Base-by-base conservation (phyloP, 1,140 invertebrate genomes). In the Ooceraea biroi region DNA sequence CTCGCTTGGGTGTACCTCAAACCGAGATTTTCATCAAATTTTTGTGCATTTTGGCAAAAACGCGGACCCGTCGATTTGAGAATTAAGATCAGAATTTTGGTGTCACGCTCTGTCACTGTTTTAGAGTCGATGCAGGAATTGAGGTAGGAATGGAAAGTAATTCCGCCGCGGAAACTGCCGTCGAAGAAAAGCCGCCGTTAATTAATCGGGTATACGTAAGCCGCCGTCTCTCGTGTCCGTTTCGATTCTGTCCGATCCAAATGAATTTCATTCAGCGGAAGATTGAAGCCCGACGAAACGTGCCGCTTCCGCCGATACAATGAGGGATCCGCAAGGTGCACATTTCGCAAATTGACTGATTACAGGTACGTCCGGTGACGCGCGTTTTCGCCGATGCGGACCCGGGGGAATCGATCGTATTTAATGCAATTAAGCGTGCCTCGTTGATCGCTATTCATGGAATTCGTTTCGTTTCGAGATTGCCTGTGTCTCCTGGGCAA, bases 271-370 rank as follows among this genome's bases (percentile, higher is more conserved):
- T 44, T 46, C 2, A 52, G 52, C 10, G 19, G 27, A 36, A 30
- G 55, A 87, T 76, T 55, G 57, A 63, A 80, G 50, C 36, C 36
- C 76, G 60, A 57, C n/a, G 44, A 58, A 58, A 68, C 61, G 82
- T 58, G 50, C 69, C 82, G 73, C 57, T 68, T 22, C 25, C 19
- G 27, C 19, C 55, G 66, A 17, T n/a, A 78, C 41, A 48, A 52
- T 19, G 8, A 80, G 27, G 63, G 44, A 85, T 82, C 44, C 44
- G 27, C 41, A 82, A 85, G 61, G 52, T 61, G n/a, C 55, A 2
- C 73, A 57, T 83, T 78, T 25, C 44, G 8, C n/a, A 84, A 88
- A 76, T 88, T 61, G 80, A 87, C 80, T 78, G 72, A 83, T 87
- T 86, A 77, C 65, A 57, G 25, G 22, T 71, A 58, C 61, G 61